These are phyloP conservation scores for Pluvianellus socialis DNA, from an alignment of 2,113 vertebrate species.

Conservation along the genomic window DNA sequence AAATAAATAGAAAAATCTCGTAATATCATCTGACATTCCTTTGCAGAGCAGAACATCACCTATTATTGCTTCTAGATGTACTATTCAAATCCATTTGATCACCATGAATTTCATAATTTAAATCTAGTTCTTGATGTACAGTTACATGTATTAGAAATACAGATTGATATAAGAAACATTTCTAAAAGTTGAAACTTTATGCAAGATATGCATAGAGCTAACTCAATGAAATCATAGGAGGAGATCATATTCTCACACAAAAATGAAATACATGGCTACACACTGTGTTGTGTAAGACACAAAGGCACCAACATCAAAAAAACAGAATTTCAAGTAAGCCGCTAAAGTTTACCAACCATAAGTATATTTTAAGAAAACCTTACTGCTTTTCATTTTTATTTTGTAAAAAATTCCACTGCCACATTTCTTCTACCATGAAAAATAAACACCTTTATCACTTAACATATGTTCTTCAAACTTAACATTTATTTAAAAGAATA, in stretches of 20 bases:
- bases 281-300: background rate
- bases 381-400: background rate
- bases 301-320: background rate
- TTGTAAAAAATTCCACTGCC: background rate
- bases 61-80: background rate
- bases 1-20: background rate
- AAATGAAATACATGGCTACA: background rate
- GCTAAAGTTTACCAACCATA: background rate
- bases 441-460: background rate
- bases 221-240: background rate
- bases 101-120: background rate
- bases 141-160: background rate
- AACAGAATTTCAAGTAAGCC: background rate
- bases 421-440: background rate
- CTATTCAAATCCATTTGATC: background rate
- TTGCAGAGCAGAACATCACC: background rate
- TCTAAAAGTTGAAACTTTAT: background rate
- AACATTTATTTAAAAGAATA: background rate
- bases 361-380: background rate
- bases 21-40: background rate
- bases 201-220: background rate
- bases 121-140: background rate
- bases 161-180: background rate
- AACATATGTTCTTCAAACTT: background rate
- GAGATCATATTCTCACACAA: background rate